A percentile compares a stretch with the other conserved stretches of the same genome.
phyloP scores from a whole-genome alignment of 2,888 invertebrate genomes.

The Eustalomyia histrio region DNA sequence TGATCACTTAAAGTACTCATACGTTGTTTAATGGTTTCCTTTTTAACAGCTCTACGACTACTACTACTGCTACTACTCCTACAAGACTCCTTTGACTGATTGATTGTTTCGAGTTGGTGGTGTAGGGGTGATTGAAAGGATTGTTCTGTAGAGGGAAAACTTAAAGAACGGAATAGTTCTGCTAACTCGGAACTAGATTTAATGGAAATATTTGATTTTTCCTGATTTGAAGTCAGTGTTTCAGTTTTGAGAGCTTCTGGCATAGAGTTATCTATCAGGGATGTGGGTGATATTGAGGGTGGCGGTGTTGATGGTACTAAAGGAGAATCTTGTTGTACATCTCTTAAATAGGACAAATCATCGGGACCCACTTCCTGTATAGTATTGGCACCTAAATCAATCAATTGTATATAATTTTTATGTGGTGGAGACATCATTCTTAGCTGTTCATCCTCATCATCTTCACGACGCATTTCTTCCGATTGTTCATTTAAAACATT shows the following conservation, averaged over 20 bases:
- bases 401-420: slow-evolving; percentile 70
- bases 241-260: slow-evolving; percentile 51
- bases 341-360: slow-evolving; percentile 72
- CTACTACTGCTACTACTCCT: no score
- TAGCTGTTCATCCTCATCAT: slow-evolving; percentile 57
- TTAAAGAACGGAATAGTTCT: slow-evolving; percentile 77
- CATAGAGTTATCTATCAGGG: slow-evolving; percentile 66
- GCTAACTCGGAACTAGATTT: slow-evolving; percentile 77
- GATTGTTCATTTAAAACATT: slow-evolving; percentile 76
- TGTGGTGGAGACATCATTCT: slow-evolving; percentile 60
- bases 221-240: slow-evolving; percentile 66
- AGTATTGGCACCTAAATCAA: slow-evolving; percentile 69
- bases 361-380: slow-evolving; percentile 65
- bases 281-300: slow-evolving; percentile 76
- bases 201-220: slow-evolving; percentile 74
- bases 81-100: slow-evolving; percentile 33
- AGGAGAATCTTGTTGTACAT: slow-evolving; percentile 72
- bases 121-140: slow-evolving; percentile 55
- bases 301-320: slow-evolving; percentile 75
- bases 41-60: slow-evolving; percentile 24
- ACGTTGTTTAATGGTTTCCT: slow-evolving; percentile 72
- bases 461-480: slow-evolving; percentile 64
- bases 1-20: slow-evolving; percentile 79
- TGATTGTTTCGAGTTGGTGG: slow-evolving; percentile 21
- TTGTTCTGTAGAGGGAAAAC: slow-evolving; percentile 75